Percentiles rank a stretch among this genome's conserved stretches.
Evolutionary conservation across 2,113 vertebrate species (phyloP).

Genomic region (Vulpes vulpes): DNA sequence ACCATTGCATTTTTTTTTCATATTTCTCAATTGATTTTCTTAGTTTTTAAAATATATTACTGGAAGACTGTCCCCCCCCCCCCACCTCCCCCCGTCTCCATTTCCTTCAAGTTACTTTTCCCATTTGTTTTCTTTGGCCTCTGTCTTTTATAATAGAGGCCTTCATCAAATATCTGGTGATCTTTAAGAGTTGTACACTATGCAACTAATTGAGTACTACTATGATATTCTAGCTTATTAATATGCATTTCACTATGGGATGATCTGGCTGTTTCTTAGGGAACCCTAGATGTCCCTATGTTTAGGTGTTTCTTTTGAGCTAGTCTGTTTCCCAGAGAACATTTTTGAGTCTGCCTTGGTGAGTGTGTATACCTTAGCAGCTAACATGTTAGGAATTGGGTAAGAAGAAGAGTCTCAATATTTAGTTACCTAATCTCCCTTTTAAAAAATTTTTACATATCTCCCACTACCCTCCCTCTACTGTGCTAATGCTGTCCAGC

Average conservation of each 20-base stretch:
- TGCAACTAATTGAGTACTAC: not conserved
- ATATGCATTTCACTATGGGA: not conserved
- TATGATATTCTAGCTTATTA: not conserved
- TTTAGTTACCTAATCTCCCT: not conserved
- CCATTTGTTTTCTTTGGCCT: not conserved
- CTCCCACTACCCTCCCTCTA: not conserved
- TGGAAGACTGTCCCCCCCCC: not conserved
- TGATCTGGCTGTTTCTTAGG: not conserved
- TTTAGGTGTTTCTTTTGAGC: not conserved
- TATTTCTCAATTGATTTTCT: constrained; percentile 11
- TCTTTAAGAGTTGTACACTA: not conserved
- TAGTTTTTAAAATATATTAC: constrained; percentile 17
- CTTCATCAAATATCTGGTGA: not conserved
- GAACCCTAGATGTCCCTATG: not conserved
- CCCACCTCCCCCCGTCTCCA: not conserved
- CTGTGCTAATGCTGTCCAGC: not conserved
- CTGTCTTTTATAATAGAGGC: not conserved
- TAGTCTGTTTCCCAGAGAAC: not conserved
- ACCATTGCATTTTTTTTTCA: not conserved
- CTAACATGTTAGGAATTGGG: not conserved
- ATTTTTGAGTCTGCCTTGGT: not conserved
- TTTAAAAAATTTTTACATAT: constrained; percentile 14
- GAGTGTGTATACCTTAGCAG: not conserved
- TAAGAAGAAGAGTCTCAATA: constrained; percentile 17
- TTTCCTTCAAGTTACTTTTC: constrained; percentile 3